Evolutionary conservation across 2,797 vertebrate genomes (phyloP), one percentile per base, ranked within the genome.

Genomic region (Trachops cirrhosus): DNA sequence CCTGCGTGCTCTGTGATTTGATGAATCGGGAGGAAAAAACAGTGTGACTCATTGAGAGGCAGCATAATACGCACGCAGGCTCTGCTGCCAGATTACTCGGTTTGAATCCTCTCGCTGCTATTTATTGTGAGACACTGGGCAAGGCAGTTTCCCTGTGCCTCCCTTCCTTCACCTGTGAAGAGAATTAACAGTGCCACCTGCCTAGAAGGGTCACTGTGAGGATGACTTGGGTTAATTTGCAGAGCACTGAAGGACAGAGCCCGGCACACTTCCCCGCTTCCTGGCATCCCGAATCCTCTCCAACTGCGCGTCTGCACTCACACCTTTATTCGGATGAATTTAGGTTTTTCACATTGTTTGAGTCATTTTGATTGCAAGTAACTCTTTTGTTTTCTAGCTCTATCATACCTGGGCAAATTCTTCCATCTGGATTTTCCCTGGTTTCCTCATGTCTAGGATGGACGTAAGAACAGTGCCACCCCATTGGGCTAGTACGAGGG

Each of bases 281-380:
- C n/a, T 0, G 0, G 22, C 46, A 41, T 32, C 32, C n/a, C 0
- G 0, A 68, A 26, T n/a, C 21, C 6, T 74, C 64, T 37, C 32
- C 26, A 22, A 5, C 41, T 6, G 15, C 1, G 0, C 14, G 1
- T 26, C 32, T 34, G n/a, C 0, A 0, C 64, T 85, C 68, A 22
- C 15, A 19, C 39, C 48, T 50, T 90, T n/a, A 32, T 34, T 87
- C 29, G n/a, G 9, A 14, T 21, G 15, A 11, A 16, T 71, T 67
- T 64, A 15, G 29, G n/a, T 29, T 83, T 46, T 83, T 90, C 86
- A 37, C 9, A 16, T 12, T 26, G 46, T 68, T 70, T 41, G 18
- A 78, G 32, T 74, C 64, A 46, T 41, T 41, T 62, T 24, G 44
- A 68, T 52, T 26, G 54, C 34, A 46, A 48, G 64, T 68, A 83